A percentile compares a stretch with the other conserved stretches of the same genome.
Conservation (phyloP, 30 jellyfish, hydroid and myxozoan species). For the Turritopsis dohrnii region DNA sequence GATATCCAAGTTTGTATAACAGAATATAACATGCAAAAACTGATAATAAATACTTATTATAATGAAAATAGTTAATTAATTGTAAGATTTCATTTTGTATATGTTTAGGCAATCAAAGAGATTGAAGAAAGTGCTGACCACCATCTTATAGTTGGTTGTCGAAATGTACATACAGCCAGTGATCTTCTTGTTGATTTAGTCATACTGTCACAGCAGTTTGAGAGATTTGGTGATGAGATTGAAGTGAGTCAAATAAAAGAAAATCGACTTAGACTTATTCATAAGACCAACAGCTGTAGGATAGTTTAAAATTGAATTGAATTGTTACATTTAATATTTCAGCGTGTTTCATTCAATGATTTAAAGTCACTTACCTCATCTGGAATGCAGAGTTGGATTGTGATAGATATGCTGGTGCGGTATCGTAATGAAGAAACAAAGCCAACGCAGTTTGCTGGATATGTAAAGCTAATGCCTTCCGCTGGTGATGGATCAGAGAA, state of each 20-base stretch:
- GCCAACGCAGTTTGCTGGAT: background rate
- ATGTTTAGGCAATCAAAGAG: background rate
- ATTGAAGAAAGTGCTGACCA: background rate
- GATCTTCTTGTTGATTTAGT: background rate
- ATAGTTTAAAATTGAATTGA: no score
- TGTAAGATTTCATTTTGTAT: no score
- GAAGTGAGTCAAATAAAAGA: no score
- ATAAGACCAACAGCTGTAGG: no score
- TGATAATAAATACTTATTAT: no score
- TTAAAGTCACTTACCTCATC: background rate
- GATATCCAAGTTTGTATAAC: no score
- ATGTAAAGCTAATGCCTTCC: background rate
- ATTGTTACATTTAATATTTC: background rate
- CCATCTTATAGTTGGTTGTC: background rate
- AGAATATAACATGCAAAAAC: no score
- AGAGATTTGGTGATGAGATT: background rate
- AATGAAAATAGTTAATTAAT: no score
- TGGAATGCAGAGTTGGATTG: background rate
- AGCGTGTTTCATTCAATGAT: background rate
- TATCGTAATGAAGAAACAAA: background rate
- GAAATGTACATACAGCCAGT: background rate
- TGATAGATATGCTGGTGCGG: background rate
- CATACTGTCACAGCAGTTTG: background rate
- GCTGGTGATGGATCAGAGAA: background rate
- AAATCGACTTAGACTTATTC: no score